Evolutionary conservation across 2,113 vertebrate species (phyloP), one percentile per base, ranked within the genome.

Genomic region (Anolis sagrei): DNA sequence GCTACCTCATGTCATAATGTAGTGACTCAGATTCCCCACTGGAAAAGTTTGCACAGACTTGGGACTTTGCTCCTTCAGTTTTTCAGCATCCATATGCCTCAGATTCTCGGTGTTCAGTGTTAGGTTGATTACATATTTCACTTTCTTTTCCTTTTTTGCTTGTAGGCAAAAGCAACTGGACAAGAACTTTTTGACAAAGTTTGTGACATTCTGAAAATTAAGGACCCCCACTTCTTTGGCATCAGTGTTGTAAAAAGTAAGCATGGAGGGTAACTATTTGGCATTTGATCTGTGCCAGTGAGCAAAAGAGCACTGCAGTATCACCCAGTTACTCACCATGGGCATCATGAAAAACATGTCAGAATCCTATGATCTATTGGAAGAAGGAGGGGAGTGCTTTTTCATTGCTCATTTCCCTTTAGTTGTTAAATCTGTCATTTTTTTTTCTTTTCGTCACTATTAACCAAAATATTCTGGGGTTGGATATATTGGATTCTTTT

Each of bases 191-290:
- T 98, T 87, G 95, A 95, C 83, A 95, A 93, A 81, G 97, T 97
- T 78, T 97, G 96, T 13, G 96, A 97, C 84, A 82, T 92, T 89
- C 93, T 97, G 69, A 95, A 96, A 93, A 95, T 98, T 90, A 96
- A 96, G 92, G 97, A 98, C 79, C 93, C 97, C 85, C 96, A 97
- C 94, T 97, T 98, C 92, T 99, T 99, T 86, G 98, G 98, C 88
- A 96, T 99, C 89, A 98, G 97, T 29, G 93, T 98, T 88, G 95
- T 98, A 86, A 97, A 95, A 92, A 96, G 98, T 98, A 95, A 97
- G 97, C 83, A 88, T 32, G 7, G 54, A 62, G 86, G 89, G 81
- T n/a, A 94, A 87, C 88, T 84, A 88, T 88, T 94, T 93, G 93
- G 89, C 90, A 92, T 86, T 62, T 83, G 32, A 44, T 83, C 14